phyloP scores from a whole-genome alignment of 2,888 invertebrate genomes.

The Clistopyga incitator region DNA sequence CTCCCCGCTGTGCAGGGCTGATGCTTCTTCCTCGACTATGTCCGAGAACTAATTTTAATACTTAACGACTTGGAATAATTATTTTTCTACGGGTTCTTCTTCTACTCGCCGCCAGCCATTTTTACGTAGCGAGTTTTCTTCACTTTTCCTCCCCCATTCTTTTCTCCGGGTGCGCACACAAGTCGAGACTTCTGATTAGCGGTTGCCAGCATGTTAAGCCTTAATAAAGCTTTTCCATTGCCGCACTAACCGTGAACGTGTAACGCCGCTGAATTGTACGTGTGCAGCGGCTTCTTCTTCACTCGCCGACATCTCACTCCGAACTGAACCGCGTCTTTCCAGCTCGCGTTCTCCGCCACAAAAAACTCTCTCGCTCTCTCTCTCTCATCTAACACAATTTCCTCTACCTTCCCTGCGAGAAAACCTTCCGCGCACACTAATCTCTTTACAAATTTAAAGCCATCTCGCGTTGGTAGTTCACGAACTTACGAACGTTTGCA shows the following conservation, averaged over 20 bases:
- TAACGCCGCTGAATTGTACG: constrained; percentile 9
- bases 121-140: constrained; percentile 3
- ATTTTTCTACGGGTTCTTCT: constrained; percentile 26
- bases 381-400: constrained; percentile 21
- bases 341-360: neutral
- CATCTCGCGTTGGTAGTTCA: constrained; percentile 27
- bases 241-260: neutral
- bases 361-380: constrained; percentile 10
- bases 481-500: constrained; percentile 18
- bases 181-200: constrained; percentile 43
- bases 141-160: neutral
- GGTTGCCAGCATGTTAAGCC: constrained; percentile 31
- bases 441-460: constrained; percentile 55
- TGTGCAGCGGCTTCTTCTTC: neutral
- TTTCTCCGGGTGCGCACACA: constrained; percentile 13
- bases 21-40: constrained; percentile 13
- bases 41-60: constrained; percentile 54
- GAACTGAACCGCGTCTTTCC: neutral
- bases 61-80: constrained; percentile 48
- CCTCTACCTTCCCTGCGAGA: constrained; percentile 17
- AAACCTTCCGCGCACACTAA: constrained; percentile 40
- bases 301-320: constrained; percentile 8
- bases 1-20: constrained; percentile 4
- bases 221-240: constrained; percentile 43
- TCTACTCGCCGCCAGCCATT: neutral